These are phyloP conservation scores for Euura lappo DNA, from an alignment of 1,140 invertebrate species.

Conservation along the genomic window DNA sequence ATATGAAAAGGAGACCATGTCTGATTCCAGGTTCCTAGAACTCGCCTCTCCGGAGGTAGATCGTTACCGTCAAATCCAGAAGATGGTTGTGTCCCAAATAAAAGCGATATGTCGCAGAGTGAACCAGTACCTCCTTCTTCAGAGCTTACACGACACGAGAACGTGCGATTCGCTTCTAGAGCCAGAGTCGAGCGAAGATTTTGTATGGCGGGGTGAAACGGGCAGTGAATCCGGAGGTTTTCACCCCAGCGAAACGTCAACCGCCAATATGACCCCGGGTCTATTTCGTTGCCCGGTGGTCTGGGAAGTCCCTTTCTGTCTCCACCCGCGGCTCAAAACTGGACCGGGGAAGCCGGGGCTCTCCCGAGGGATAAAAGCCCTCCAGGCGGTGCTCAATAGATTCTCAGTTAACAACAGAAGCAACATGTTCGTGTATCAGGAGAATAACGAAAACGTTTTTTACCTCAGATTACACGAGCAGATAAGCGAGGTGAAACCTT, in stretches of 20 bases:
- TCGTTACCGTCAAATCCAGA: conserved; percentile 63
- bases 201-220: conserved; percentile 44
- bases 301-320: conserved; percentile 73
- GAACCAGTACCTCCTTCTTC: conserved; percentile 76
- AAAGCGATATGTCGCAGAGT: conserved; percentile 70
- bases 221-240: conserved; percentile 24
- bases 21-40: conserved; percentile 61
- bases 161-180: conserved; percentile 75
- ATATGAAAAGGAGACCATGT: not conserved
- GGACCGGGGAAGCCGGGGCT: conserved; percentile 66
- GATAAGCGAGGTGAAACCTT: conserved; percentile 49
- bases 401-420: conserved; percentile 78
- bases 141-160: conserved; percentile 74
- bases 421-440: conserved; percentile 84
- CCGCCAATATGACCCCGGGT: conserved; percentile 60
- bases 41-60: conserved; percentile 60
- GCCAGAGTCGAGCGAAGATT: conserved; percentile 68
- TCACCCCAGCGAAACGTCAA: conserved; percentile 30
- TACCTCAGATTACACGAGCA: conserved; percentile 66
- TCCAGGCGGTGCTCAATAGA: conserved; percentile 72
- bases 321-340: conserved; percentile 77
- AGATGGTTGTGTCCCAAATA: conserved; percentile 63
- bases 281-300: conserved; percentile 77
- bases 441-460: conserved; percentile 73
- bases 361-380: conserved; percentile 68